A percentile compares a stretch with the other conserved stretches of the same genome.
phyloP scores from a whole-genome alignment of 1,140 invertebrate species.

The Drosophila ercepeae region DNA sequence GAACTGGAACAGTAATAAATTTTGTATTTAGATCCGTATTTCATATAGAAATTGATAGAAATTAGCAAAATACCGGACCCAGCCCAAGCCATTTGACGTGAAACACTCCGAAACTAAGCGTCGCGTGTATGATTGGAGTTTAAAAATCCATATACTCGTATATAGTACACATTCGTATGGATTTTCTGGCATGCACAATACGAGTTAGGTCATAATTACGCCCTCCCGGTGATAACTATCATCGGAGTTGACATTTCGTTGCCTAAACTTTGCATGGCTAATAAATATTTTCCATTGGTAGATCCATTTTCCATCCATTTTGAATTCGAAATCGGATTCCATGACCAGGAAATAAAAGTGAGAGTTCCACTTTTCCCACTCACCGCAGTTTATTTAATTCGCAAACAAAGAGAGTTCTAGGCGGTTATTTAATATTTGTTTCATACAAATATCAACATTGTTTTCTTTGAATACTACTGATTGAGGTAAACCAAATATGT shows the following conservation, averaged over 20 bases:
- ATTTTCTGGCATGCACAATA: slow-evolving; percentile 57
- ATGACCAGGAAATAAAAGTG: slow-evolving; percentile 55
- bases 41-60: slow-evolving; percentile 11
- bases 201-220: slow-evolving; percentile 72
- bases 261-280: slow-evolving; percentile 53
- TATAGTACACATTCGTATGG: slow-evolving; percentile 47
- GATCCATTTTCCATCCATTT: background rate
- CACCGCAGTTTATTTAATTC: slow-evolving; percentile 57
- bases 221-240: slow-evolving; percentile 42
- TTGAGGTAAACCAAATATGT: slow-evolving; percentile 3
- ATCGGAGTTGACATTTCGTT: slow-evolving; percentile 72
- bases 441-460: slow-evolving; percentile 10
- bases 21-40: slow-evolving; percentile 2
- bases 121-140: slow-evolving; percentile 46
- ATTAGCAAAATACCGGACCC: slow-evolving; percentile 7
- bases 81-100: background rate
- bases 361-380: slow-evolving; percentile 43
- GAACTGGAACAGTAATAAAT: slow-evolving; percentile 4
- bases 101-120: slow-evolving; percentile 7
- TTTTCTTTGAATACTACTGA: background rate
- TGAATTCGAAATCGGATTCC: background rate
- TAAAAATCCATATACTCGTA: slow-evolving; percentile 38
- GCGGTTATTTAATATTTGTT: slow-evolving; percentile 16
- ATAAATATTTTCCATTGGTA: slow-evolving; percentile 12
- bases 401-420: slow-evolving; percentile 42